Evolutionary conservation across 2,888 invertebrate species (phyloP).

Genomic region (Rhopalosiphum nymphaeae): DNA sequence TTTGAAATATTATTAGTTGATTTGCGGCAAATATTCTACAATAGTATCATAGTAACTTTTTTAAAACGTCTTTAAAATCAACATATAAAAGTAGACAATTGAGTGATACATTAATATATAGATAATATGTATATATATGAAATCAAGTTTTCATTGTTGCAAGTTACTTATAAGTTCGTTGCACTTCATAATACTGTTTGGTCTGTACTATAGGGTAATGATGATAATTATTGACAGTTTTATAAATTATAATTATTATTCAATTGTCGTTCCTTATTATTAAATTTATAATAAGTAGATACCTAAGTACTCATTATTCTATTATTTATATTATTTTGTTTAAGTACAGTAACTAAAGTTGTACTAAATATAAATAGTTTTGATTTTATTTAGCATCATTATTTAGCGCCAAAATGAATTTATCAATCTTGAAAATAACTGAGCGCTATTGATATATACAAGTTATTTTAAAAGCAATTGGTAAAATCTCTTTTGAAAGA

Average conservation of each 20-base stretch:
- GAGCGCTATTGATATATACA: background rate
- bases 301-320: background rate
- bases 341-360: background rate
- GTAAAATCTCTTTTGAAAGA: background rate
- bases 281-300: background rate
- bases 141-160: background rate
- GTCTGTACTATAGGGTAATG: background rate
- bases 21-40: background rate
- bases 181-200: background rate
- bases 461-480: background rate
- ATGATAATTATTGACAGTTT: background rate
- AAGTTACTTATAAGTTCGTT: background rate
- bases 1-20: background rate
- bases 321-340: background rate
- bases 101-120: background rate
- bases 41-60: background rate
- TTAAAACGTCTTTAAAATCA: background rate
- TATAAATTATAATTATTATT: background rate
- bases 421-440: background rate
- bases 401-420: background rate
- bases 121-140: background rate
- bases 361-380: background rate
- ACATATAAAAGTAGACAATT: background rate
- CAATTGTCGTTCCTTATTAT: background rate
- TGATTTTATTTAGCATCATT: background rate